Base-by-base conservation (phyloP, 2,888 invertebrate genomes). In the Odontocerum albicorne region DNA sequence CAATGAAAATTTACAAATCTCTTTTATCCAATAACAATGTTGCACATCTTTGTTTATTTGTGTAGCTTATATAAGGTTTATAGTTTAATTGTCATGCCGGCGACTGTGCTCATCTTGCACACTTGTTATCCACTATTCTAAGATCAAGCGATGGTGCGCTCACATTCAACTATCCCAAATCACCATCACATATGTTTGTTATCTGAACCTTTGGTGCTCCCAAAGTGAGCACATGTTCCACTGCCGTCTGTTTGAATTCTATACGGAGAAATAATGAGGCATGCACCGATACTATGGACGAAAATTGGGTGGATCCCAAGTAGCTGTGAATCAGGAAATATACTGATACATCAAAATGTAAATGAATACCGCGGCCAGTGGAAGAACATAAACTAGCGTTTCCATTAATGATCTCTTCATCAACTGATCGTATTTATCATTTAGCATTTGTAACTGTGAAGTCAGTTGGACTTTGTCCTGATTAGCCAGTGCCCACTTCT, bases 401-500 rank as follows among this genome's bases (percentile, higher is more conserved):
- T 83, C 83, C 68, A 80, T 78, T 68, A 82, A 80, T 58, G 81
- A 80, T 57, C 80, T 77, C 67, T 81, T 79, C 55, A 82, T 74
- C 50, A 85, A 67, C 60, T 75, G 70, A 58, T 82, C 75, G 65
- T 81, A 80, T 66, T 86, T 84, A 64, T 75, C 73, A 64, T 81
- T 82, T 65, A 87, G 70, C 55, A 69, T 69, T 36, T 79, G 72
- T 64, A 89, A 76, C 67, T 86, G 83, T 59, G 80, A 75, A 36
- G 80, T 75, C 35, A 88, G 72, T 49, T 79, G 75, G 52, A 81
- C 74, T 64, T 83, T 82, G 65, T 87, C 87, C 19, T 79, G 81
- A 64, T 78, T 74, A 55, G 81, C 83, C 63, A 80, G 79, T 55
- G 85, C 84, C 76, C 85, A 90, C 63, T 85, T 80, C 69, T 88